Conservation (phyloP, 2,113 vertebrate genomes). For the Macroglossus sobrinus region DNA sequence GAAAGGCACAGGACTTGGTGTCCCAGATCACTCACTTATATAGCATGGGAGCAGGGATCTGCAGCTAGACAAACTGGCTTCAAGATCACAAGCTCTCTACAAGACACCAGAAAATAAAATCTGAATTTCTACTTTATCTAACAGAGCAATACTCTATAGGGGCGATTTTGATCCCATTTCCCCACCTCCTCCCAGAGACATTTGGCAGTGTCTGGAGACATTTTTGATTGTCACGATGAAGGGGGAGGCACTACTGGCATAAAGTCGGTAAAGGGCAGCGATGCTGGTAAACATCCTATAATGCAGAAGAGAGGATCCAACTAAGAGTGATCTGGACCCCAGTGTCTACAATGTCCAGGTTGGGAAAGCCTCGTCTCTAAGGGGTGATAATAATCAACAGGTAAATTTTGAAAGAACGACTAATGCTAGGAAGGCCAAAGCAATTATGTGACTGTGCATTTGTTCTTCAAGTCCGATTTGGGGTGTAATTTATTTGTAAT, state of each 20-base stretch:
- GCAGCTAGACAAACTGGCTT: neutral
- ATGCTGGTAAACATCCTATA: neutral
- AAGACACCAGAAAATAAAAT: neutral
- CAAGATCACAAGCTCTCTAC: too few species aligned
- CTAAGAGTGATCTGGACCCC: neutral
- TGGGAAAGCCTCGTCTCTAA: neutral
- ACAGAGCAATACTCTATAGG: neutral
- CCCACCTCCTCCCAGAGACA: fast-evolving
- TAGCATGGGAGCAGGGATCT: neutral
- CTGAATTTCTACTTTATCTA: neutral
- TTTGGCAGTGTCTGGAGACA: neutral
- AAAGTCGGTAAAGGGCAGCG: neutral
- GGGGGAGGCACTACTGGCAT: neutral
- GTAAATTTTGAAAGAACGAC: constrained; percentile 7
- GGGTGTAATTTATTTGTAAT: neutral
- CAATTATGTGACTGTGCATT: neutral
- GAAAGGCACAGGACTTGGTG: neutral
- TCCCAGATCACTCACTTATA: neutral
- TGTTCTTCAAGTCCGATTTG: neutral
- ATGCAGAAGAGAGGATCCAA: neutral
- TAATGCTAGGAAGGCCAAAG: neutral
- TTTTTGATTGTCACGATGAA: neutral
- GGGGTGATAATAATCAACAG: neutral
- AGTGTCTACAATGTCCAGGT: neutral
- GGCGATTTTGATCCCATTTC: neutral